These are phyloP conservation scores for Volucella bombylans DNA, from an alignment of 2,888 invertebrate species.

Conservation along the genomic window DNA sequence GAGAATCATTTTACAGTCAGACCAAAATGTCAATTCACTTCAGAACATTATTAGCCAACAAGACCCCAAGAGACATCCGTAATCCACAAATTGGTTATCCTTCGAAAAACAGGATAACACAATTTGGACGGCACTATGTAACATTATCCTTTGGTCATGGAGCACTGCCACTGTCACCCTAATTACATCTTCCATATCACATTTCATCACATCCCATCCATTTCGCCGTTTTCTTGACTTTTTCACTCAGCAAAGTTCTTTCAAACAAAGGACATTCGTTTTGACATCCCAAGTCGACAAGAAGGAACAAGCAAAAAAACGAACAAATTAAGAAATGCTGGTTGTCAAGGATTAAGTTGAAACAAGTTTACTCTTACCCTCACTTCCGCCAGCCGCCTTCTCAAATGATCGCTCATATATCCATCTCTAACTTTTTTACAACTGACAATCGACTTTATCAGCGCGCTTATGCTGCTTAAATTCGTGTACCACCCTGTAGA, in stretches of 20 bases:
- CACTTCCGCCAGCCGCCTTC: constrained; percentile 9
- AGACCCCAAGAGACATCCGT: constrained; percentile 5
- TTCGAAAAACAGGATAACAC: constrained; percentile 10
- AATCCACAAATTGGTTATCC: constrained; percentile 9
- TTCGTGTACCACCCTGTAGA: constrained; percentile 11
- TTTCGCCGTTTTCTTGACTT: not conserved
- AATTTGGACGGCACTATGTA: constrained; percentile 17
- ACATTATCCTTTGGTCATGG: constrained; percentile 10
- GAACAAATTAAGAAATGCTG: constrained; percentile 45
- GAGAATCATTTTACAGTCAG: not conserved
- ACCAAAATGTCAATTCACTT: not conserved
- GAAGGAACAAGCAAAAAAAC: not conserved
- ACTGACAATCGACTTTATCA: constrained; percentile 42
- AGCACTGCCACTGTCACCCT: constrained; percentile 3
- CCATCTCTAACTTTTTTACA: constrained; percentile 49
- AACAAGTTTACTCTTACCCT: constrained; percentile 62
- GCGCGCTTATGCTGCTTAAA: constrained; percentile 2
- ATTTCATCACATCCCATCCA: constrained; percentile 19
- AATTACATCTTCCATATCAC: constrained; percentile 38
- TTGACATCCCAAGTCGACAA: constrained; percentile 11
- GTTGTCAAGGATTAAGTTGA: constrained; percentile 58
- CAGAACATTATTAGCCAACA: constrained; percentile 4
- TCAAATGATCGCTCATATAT: constrained; percentile 20
- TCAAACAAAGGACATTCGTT: constrained; percentile 19
- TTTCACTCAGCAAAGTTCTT: not conserved